These are phyloP conservation scores for Protomyctophum bolini DNA, from an alignment of 2,113 vertebrate species.

Conservation along the genomic window DNA sequence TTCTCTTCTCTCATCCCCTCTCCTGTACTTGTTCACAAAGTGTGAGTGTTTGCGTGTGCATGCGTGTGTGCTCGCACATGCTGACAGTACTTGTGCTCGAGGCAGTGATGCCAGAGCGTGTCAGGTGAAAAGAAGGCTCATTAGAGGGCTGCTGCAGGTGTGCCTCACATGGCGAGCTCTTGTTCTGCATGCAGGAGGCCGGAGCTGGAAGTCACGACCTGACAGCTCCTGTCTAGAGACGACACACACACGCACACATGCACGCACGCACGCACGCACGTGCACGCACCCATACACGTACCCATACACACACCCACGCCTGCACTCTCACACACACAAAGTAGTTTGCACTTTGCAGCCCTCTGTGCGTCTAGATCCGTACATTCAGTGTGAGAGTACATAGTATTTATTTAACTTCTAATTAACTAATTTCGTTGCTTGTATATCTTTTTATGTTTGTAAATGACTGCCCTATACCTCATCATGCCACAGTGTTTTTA, in stretches of 20 bases:
- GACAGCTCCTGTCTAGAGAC: not conserved
- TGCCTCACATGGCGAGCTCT: too few species aligned
- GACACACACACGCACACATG: conserved; percentile 1
- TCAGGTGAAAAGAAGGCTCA: not conserved
- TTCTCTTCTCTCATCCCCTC: not conserved
- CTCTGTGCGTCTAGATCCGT: not conserved
- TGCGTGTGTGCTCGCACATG: too few species aligned
- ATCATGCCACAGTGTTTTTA: too few species aligned
- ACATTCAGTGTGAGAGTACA: not conserved
- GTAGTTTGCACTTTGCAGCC: too few species aligned
- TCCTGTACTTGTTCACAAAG: not conserved
- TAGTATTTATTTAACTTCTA: too few species aligned
- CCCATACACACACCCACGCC: too few species aligned
- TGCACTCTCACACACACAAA: too few species aligned
- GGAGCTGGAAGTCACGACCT: not conserved
- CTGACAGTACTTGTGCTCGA: not conserved
- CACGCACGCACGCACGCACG: not conserved
- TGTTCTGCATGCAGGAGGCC: not conserved
- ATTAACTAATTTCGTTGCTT: too few species aligned
- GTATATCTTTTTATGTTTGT: too few species aligned
- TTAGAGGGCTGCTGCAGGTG: not conserved
- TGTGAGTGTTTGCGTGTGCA: too few species aligned
- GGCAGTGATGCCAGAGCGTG: too few species aligned
- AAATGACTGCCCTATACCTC: too few species aligned
- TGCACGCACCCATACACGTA: not conserved